A percentile compares a stretch with the other conserved stretches of the same genome.
phyloP scores from a whole-genome alignment of 2,888 invertebrate genomes.

The Cordylochernes scorpioides region DNA sequence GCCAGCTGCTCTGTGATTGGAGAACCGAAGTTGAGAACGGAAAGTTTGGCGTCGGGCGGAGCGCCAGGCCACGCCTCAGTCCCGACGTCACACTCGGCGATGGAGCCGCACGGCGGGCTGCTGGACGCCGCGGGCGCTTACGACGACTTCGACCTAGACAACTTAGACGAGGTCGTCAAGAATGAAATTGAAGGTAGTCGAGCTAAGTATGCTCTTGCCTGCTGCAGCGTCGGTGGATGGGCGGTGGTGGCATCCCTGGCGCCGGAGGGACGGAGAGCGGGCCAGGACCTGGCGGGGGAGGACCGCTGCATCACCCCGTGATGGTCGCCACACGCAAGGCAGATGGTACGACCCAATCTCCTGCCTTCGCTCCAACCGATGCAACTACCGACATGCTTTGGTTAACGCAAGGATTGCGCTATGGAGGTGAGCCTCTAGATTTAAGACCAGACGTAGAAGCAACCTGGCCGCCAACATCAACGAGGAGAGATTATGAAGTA shows the following conservation, averaged over 20 bases:
- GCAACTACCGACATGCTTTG: slow-evolving; percentile 10
- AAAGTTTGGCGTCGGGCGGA: too few relatives aligned
- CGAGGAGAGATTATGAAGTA: too few relatives aligned
- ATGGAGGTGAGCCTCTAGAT: slow-evolving; percentile 33
- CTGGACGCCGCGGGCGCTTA: too few relatives aligned
- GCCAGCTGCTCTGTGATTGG: too few relatives aligned
- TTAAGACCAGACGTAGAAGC: too few relatives aligned
- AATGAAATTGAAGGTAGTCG: slow-evolving; percentile 32
- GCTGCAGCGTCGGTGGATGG: slow-evolving; percentile 11
- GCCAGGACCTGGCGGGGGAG: neutral
- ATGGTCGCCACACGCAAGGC: neutral
- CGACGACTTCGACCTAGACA: slow-evolving; percentile 66
- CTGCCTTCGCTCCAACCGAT: slow-evolving; percentile 10
- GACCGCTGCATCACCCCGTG: too few relatives aligned
- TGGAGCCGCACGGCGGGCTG: too few relatives aligned
- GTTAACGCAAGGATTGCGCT: slow-evolving; percentile 10
- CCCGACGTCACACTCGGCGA: too few relatives aligned
- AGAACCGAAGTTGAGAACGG: too few relatives aligned
- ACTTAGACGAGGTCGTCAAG: slow-evolving; percentile 47
- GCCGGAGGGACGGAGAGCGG: slow-evolving; percentile 1
- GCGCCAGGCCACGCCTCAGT: too few relatives aligned
- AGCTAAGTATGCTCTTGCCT: slow-evolving; percentile 13
- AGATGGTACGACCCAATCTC: slow-evolving; percentile 6
- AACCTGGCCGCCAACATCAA: too few relatives aligned
- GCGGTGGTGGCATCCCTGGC: slow-evolving; percentile 1